These are phyloP conservation scores for Tapirus indicus DNA, from an alignment of 2,797 vertebrate species.

Conservation along the genomic window DNA sequence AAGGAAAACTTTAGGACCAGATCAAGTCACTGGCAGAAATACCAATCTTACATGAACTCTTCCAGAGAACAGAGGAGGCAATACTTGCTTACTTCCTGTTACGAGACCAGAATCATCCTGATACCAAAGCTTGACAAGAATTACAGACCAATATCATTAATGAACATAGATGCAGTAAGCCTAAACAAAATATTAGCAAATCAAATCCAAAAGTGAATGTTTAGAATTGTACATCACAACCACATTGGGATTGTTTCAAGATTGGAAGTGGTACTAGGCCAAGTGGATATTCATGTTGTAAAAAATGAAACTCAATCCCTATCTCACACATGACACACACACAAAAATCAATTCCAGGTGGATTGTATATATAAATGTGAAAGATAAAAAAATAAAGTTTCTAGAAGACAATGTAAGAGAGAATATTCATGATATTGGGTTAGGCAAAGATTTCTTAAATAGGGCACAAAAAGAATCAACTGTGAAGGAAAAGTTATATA, in stretches of 20 bases:
- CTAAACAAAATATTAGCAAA: slow-evolving; percentile 2
- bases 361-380: not conserved
- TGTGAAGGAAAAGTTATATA: slow-evolving; percentile 19
- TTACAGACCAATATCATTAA: not conserved
- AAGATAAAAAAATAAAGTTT: not conserved
- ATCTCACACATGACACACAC: not conserved
- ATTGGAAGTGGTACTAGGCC: not conserved
- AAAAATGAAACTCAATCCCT: slow-evolving; percentile 18
- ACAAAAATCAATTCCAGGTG: not conserved
- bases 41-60: not conserved
- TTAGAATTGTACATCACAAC: not conserved
- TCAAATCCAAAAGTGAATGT: not conserved
- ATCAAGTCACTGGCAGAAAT: slow-evolving; percentile 21
- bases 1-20: not conserved
- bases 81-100: not conserved
- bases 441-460: slow-evolving; percentile 16
- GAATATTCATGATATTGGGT: not conserved
- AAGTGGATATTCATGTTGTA: not conserved
- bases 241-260: slow-evolving; percentile 13
- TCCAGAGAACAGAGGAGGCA: not conserved
- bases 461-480: not conserved
- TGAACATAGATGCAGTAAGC: not conserved
- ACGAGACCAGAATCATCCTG: slow-evolving; percentile 10
- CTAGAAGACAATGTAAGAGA: not conserved
- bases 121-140: not conserved